Base-by-base conservation (phyloP, 2,888 invertebrate species). In the Tipula helvola region DNA sequence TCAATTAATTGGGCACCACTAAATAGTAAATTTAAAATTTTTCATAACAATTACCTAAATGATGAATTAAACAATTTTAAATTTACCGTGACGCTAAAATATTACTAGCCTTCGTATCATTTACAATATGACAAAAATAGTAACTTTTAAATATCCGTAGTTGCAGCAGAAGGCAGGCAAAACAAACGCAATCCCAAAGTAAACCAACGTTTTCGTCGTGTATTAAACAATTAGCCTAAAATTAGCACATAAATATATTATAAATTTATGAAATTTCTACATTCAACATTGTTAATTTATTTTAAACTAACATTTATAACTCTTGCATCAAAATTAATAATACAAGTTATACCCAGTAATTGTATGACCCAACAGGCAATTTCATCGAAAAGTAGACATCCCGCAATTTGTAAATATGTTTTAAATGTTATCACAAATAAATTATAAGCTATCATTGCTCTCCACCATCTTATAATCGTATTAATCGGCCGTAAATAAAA, bases 1-100 rank as follows among this genome's bases (percentile, higher is more conserved):
- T 99, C 98, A 88, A 99, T 97, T 36, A 99, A 92, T 90, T 99
- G 98, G 0, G 99, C 99, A 1, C 99, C 99, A 90, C 98, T 94
- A 89, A 5, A 89, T 89, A 87, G 12, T 47, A 44, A 52, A 47
- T 47, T 85, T 52, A 36, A 47, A 86, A n/a, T n/a, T n/a, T n/a
- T n/a, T 39, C 5, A 71, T 71, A 8, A 36, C 13, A 28, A 5
- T 41, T 47, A 36, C 16, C 5, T 5, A 57, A 86, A 12, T 12
- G 12, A 84, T 44, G 42, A 28, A 41, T 85, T 86, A 87, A 41
- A 42, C n/a, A 28, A 5, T 85, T 16, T 5, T n/a, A 1, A 41
- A 87, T 87, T 88, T 91, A 96, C 96, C 97, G 95, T 4, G 98
- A 98, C 3, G 99, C 98, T 47, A 99, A 93, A 88, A 97, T 95